phyloP scores from a whole-genome alignment of 2,797 vertebrate species.

The Fistularia commersonii region DNA sequence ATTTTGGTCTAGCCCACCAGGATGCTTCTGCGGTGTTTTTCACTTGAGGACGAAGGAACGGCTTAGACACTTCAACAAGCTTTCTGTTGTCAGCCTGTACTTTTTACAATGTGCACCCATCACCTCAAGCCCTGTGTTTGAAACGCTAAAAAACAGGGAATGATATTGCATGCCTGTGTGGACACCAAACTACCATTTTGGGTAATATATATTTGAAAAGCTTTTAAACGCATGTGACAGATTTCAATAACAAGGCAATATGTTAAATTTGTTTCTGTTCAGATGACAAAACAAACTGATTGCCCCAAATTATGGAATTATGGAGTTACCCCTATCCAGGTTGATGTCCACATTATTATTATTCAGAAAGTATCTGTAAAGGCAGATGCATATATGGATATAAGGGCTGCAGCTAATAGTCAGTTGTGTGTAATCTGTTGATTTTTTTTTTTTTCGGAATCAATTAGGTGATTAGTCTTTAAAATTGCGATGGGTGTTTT shows the following conservation, averaged over 20 bases:
- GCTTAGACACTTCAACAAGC: no score
- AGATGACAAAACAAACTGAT: neutral
- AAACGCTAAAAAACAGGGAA: neutral
- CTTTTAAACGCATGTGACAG: constrained; percentile 34
- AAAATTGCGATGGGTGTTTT: no score
- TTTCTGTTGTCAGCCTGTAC: no score
- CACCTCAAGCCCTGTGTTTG: no score
- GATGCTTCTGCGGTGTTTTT: constrained; percentile 4
- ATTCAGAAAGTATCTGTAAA: neutral
- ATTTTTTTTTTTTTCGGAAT: no score
- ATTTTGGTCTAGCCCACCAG: no score
- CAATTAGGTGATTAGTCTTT: no score
- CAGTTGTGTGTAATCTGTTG: neutral
- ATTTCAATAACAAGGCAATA: constrained; percentile 6
- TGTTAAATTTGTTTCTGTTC: neutral
- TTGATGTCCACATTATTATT: neutral
- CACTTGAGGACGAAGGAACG: no score
- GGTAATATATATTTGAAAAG: constrained; percentile 15
- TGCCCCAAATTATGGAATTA: neutral
- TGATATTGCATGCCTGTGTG: constrained; percentile 35
- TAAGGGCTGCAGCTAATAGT: neutral
- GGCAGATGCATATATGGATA: neutral
- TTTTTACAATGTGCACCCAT: no score
- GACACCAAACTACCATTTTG: constrained; percentile 13
- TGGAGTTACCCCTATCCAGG: constrained; percentile 6